Conservation (phyloP, 2,888 invertebrate genomes). For the Koerneria pararmatus region DNA sequence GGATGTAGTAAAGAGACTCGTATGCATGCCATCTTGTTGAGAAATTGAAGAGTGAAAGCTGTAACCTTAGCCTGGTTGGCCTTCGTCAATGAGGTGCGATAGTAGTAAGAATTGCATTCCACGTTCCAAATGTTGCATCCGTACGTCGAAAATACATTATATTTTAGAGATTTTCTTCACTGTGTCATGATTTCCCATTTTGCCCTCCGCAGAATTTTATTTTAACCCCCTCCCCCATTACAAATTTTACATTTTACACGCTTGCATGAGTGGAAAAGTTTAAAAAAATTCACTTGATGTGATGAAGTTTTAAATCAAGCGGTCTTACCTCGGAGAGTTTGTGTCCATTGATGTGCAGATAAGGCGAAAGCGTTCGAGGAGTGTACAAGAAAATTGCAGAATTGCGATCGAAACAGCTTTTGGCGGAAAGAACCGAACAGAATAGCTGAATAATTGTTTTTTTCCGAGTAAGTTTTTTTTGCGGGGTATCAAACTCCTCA, state of each 20-base stretch:
- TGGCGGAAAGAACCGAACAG: slow-evolving; percentile 28
- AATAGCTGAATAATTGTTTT: slow-evolving; percentile 35
- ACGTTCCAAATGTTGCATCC: slow-evolving; percentile 49
- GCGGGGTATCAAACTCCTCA: no score
- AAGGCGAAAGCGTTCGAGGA: slow-evolving; percentile 40
- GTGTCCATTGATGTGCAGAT: slow-evolving; percentile 46
- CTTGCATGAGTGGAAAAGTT: no score
- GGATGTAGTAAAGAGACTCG: no score
- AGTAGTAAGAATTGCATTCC: slow-evolving; percentile 46
- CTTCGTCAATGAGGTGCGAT: slow-evolving; percentile 49
- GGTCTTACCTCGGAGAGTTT: slow-evolving; percentile 38
- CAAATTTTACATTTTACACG: no score
- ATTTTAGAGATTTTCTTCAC: no score
- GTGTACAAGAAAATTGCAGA: slow-evolving; percentile 43
- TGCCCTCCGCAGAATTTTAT: no score
- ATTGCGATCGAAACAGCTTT: no score
- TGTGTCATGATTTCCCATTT: no score
- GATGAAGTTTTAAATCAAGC: neutral
- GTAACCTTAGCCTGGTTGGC: slow-evolving; percentile 51
- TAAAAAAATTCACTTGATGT: no score
- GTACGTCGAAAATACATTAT: slow-evolving; percentile 27
- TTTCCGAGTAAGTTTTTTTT: no score
- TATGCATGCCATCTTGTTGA: no score
- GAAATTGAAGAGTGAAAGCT: neutral
- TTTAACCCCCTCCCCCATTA: no score